Evolutionary conservation across 2,888 invertebrate genomes (phyloP).

Genomic region (Sylvicola fuscatus): DNA sequence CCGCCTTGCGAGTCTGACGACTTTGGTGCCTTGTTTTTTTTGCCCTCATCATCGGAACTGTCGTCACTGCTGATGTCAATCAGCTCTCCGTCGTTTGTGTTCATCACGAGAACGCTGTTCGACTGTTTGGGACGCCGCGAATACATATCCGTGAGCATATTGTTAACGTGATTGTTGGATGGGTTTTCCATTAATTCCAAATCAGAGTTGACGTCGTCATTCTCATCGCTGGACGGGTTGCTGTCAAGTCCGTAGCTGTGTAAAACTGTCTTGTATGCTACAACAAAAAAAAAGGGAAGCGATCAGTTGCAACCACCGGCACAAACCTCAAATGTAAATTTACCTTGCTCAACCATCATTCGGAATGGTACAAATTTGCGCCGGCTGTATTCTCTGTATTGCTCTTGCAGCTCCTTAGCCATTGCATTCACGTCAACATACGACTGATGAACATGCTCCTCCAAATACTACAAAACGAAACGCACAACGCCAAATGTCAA

Average conservation of each 20-base stretch:
- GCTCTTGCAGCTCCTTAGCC: constrained; percentile 57
- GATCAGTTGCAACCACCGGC: no score
- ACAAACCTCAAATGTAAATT: neutral
- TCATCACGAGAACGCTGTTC: constrained; percentile 7
- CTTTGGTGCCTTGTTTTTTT: constrained; percentile 31
- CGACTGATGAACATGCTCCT: constrained; percentile 58
- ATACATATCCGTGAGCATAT: constrained; percentile 29
- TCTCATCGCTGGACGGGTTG: constrained; percentile 34
- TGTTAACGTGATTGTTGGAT: constrained; percentile 16
- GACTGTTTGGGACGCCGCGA: constrained; percentile 22
- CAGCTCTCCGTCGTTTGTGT: constrained; percentile 41
- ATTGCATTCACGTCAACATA: constrained; percentile 67
- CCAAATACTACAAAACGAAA: constrained; percentile 39
- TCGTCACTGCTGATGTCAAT: constrained; percentile 66
- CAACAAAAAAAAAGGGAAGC: neutral
- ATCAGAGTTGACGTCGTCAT: constrained; percentile 25
- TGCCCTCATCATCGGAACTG: constrained; percentile 32
- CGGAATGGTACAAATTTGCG: constrained; percentile 65
- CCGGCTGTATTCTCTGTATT: constrained; percentile 56
- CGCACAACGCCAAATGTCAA: constrained; percentile 5
- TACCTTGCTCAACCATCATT: constrained; percentile 45
- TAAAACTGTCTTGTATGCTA: constrained; percentile 51
- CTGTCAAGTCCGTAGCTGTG: constrained; percentile 44
- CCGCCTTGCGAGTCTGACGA: constrained; percentile 24
- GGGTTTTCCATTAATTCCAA: constrained; percentile 18